Conservation (phyloP, 2,113 vertebrate species). For the Brienomyrus longianalis region DNA sequence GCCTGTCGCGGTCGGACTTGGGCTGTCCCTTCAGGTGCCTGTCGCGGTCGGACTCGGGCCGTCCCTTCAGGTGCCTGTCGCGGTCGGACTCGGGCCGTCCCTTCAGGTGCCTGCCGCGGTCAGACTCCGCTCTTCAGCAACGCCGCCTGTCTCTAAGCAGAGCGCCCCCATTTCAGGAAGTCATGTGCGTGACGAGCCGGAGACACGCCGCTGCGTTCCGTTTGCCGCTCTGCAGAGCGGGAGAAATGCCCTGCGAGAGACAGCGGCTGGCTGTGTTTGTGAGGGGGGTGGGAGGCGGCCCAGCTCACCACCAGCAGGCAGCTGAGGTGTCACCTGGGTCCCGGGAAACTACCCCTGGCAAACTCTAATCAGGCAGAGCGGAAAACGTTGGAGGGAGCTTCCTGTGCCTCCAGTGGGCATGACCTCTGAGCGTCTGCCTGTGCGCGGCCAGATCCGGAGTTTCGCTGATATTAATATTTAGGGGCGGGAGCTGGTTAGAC, state of each 20-base stretch:
- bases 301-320: not conserved
- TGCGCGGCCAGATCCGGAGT: slow-evolving; percentile 39
- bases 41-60: too few relatives aligned
- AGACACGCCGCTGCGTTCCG: not conserved
- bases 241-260: not conserved
- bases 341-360: not conserved
- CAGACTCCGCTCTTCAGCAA: not conserved
- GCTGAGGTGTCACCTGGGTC: not conserved
- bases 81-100: too few relatives aligned
- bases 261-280: not conserved
- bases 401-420: not conserved
- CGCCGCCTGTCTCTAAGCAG: not conserved
- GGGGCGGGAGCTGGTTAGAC: not conserved
- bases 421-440: not conserved
- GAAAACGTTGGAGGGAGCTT: not conserved
- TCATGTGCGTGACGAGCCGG: not conserved
- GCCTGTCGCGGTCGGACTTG: too few relatives aligned
- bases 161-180: not conserved
- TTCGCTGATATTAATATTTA: slow-evolving; percentile 46
- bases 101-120: not conserved
- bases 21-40: too few relatives aligned
- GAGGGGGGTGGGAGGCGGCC: not conserved
- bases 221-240: not conserved
- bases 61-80: too few relatives aligned
- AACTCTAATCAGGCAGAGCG: not conserved